Percentiles rank a stretch among this genome's conserved stretches.
phyloP scores from a whole-genome alignment of 2,888 invertebrate species.

The Ichneumon xanthorius region DNA sequence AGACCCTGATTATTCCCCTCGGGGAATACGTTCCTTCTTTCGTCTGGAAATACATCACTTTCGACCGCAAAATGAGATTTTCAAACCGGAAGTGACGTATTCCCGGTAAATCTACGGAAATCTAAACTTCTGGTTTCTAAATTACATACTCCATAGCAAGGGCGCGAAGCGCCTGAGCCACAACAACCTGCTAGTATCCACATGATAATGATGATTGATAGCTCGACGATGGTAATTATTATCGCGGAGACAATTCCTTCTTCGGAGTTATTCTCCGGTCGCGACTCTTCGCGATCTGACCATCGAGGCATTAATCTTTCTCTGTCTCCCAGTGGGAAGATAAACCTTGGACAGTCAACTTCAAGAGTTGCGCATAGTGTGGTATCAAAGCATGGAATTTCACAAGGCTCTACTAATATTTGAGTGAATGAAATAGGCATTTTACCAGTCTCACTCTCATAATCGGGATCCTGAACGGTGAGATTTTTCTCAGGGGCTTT shows the following conservation, averaged over 20 bases:
- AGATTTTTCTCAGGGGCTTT: conserved; percentile 49
- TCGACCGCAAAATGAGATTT: too few relatives aligned
- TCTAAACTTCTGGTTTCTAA: too few relatives aligned
- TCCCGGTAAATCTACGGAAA: too few relatives aligned
- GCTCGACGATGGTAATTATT: conserved; percentile 21
- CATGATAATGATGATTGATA: conserved; percentile 22
- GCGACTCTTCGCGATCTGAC: conserved; percentile 2
- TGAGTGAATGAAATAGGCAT: neutral
- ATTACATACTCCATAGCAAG: too few relatives aligned
- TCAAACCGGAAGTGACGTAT: too few relatives aligned
- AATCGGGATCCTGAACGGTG: conserved; percentile 33
- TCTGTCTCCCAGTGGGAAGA: neutral
- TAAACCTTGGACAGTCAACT: conserved; percentile 23
- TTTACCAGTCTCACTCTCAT: conserved; percentile 7
- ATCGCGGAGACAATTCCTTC: conserved; percentile 30
- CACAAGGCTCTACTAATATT: neutral
- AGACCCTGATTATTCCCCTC: neutral
- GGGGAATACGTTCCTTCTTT: too few relatives aligned
- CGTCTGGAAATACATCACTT: too few relatives aligned
- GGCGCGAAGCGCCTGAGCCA: too few relatives aligned
- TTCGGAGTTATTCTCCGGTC: conserved; percentile 32
- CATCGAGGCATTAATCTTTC: conserved; percentile 33
- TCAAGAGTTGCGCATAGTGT: conserved; percentile 10
- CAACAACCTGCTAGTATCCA: neutral
- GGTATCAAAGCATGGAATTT: neutral